phyloP scores from a whole-genome alignment of 2,888 invertebrate species.

The Aethes cnicana region DNA sequence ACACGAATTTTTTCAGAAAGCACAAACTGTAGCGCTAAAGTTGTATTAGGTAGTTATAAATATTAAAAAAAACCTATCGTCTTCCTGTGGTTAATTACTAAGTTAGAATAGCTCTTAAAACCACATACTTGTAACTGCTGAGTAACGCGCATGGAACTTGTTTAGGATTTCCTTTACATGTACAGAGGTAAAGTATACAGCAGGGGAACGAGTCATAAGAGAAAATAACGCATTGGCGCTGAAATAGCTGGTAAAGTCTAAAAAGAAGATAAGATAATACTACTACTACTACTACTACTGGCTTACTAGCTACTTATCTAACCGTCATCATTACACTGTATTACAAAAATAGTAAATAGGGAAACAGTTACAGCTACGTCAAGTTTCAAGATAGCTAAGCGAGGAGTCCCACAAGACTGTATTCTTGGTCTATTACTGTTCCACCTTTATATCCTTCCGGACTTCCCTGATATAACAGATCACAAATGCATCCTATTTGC shows the following conservation, averaged over 20 bases:
- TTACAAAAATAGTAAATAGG: background rate
- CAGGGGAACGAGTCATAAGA: background rate
- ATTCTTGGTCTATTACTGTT: too few species aligned
- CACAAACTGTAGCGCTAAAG: too few species aligned
- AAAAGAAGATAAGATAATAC: too few species aligned
- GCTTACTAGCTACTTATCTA: background rate
- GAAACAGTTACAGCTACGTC: background rate
- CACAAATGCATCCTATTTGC: too few species aligned
- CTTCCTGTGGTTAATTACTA: constrained; percentile 12
- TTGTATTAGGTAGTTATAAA: too few species aligned
- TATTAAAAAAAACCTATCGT: too few species aligned
- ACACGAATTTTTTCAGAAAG: too few species aligned
- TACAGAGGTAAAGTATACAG: background rate
- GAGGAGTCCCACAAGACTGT: background rate
- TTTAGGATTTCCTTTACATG: constrained; percentile 26
- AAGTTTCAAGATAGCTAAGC: background rate
- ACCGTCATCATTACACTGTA: background rate
- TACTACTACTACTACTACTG: too few species aligned
- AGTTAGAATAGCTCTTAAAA: constrained; percentile 20
- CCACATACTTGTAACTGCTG: background rate
- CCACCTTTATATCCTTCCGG: too few species aligned
- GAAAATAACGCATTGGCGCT: background rate
- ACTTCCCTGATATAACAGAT: too few species aligned
- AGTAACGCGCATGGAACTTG: constrained; percentile 11
- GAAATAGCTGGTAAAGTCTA: too few species aligned